Evolutionary conservation across 2,113 vertebrate species (phyloP).

Genomic region (Dasyornis broadbenti): DNA sequence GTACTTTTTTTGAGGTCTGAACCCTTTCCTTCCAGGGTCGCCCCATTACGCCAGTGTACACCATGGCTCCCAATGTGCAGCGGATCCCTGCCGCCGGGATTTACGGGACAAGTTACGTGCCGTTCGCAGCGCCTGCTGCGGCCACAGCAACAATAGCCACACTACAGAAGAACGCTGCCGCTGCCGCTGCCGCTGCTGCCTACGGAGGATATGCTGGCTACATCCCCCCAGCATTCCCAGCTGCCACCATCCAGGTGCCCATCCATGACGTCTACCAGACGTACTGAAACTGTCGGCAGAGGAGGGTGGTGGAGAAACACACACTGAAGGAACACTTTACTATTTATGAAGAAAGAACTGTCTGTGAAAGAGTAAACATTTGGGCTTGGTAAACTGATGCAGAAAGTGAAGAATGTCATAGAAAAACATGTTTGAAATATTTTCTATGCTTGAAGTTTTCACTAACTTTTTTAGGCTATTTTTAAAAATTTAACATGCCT

Average conservation of each 20-base stretch:
- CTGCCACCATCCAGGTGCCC: constrained; percentile 88
- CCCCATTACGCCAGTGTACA: constrained; percentile 93
- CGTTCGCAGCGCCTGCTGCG: constrained; percentile 83
- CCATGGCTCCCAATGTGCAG: constrained; percentile 89
- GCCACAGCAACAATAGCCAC: constrained; percentile 83
- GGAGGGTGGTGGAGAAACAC: background rate
- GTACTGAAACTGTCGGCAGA: constrained; percentile 73
- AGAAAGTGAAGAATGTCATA: constrained; percentile 67
- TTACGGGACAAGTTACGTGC: constrained; percentile 89
- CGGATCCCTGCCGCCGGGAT: constrained; percentile 85
- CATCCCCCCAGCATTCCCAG: constrained; percentile 89
- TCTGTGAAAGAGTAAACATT: constrained; percentile 56
- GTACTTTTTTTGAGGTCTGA: background rate
- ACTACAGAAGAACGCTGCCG: constrained; percentile 88
- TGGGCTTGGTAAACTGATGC: constrained; percentile 20
- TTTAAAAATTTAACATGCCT: constrained; percentile 59
- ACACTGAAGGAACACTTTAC: constrained; percentile 84
- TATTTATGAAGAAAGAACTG: constrained; percentile 86
- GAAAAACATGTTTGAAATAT: constrained; percentile 55
- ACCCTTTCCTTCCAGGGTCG: constrained; percentile 77
- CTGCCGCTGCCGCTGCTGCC: constrained; percentile 76
- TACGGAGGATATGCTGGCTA: constrained; percentile 87
- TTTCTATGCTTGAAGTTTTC: constrained; percentile 79
- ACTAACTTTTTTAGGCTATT: constrained; percentile 72
- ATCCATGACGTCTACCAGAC: constrained; percentile 94